Evolutionary conservation across 2,797 vertebrate genomes (phyloP), one percentile per base, ranked within the genome.

Genomic region (Aulostomus chinensis): DNA sequence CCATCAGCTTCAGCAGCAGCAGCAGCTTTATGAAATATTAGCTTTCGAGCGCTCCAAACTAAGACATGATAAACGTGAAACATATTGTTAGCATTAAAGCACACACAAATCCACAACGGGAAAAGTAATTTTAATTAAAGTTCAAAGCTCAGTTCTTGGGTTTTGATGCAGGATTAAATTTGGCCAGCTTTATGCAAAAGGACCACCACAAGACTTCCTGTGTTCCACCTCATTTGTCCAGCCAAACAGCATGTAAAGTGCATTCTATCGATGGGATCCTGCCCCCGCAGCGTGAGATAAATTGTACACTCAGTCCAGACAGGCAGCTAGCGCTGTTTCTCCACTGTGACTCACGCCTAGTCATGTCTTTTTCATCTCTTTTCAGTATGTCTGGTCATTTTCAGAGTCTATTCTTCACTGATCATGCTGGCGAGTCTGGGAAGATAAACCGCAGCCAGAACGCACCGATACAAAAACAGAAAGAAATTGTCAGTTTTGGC

Each of bases 271-370:
- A 9, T 62, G 20, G 15, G 29, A 57, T 15, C 21, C 11, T 39
- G 21, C 64, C 64, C 70, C 73, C 28, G 49, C 45, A 7, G 58
- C 12, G 55, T 15, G 15, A 40, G 45, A 75, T 65, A 41, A 48
- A 68, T 75, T 35, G 32, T 36, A 31, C 49, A 59, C 7, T 40
- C 45, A 34, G 65, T 57, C 66, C 39, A 55, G 46, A 64, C 61
- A 53, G 41, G 25, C 46, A 15, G 9, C 66, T 24, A 4, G 20
- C 30, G 47, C 40, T 46, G 14, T 45, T 59, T 63, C 48, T 69
- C 58, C 41, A 43, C 59, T 53, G 69, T 83, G 83, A 87, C 67
- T 86, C 83, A 78, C 63, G 47, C 64, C 48, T 45, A 68, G 51
- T 70, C 47, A 13, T 24, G 26, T 46, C 59, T 62, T 71, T 76